Percentiles rank a stretch among this genome's conserved stretches.
Evolutionary conservation across 2,797 vertebrate species (phyloP).

Genomic region (Sebastes vulpes): DNA sequence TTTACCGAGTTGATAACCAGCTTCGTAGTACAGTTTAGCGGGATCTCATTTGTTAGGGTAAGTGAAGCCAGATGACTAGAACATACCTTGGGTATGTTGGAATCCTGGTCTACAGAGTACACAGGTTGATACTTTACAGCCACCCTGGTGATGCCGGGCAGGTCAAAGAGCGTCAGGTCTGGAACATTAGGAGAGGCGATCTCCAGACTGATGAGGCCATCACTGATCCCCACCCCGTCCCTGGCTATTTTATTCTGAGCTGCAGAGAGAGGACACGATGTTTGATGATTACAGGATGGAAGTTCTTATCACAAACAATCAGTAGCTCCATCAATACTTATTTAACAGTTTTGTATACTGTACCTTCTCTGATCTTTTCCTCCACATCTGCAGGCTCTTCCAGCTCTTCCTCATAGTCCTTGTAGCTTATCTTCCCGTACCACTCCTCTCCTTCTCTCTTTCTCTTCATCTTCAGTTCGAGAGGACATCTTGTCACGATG

Average conservation of each 20-base stretch:
- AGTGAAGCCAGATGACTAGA: too few species aligned
- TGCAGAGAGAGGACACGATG: constrained; percentile 47
- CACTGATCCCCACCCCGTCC: constrained; percentile 82
- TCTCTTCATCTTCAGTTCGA: constrained; percentile 85
- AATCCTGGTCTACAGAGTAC: too few species aligned
- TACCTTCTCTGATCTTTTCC: constrained; percentile 60
- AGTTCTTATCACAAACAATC: too few species aligned
- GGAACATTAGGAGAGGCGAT: constrained; percentile 88
- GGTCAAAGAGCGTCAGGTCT: constrained; percentile 93
- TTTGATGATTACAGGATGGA: neutral
- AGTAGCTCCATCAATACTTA: too few species aligned
- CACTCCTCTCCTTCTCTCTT: constrained; percentile 65
- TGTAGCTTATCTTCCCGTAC: constrained; percentile 79
- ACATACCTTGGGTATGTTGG: too few species aligned
- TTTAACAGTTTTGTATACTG: too few species aligned
- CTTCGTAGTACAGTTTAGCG: too few species aligned
- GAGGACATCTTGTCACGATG: constrained; percentile 87
- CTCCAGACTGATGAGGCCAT: constrained; percentile 89
- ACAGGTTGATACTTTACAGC: constrained; percentile 85
- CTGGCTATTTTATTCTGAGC: constrained; percentile 84
- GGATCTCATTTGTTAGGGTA: too few species aligned
- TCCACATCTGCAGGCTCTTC: constrained; percentile 54
- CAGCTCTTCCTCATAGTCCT: constrained; percentile 10
- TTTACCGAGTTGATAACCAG: too few species aligned
- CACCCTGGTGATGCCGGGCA: constrained; percentile 91